Conservation (phyloP, 2,888 invertebrate species). For the Panzeria rudis region DNA sequence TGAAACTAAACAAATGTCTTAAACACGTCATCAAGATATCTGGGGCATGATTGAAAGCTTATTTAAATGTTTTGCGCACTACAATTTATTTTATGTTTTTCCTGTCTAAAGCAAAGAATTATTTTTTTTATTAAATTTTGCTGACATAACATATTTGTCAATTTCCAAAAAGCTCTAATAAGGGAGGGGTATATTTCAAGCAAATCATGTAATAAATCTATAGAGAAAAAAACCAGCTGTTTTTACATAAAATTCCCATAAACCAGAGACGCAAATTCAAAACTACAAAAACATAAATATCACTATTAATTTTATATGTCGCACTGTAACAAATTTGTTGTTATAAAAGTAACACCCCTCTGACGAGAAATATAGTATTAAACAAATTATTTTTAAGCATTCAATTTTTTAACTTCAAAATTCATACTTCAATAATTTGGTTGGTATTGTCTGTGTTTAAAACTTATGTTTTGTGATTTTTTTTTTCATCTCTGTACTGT, state of each 20-base stretch:
- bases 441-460: neutral
- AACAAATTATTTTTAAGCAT: slow-evolving; percentile 10
- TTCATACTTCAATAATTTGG: slow-evolving; percentile 32
- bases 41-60: neutral
- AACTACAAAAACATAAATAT: slow-evolving; percentile 33
- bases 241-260: slow-evolving; percentile 58
- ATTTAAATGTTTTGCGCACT: slow-evolving; percentile 7
- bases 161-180: neutral
- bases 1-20: too few relatives aligned
- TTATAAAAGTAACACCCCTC: slow-evolving; percentile 44
- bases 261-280: neutral
- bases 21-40: too few relatives aligned
- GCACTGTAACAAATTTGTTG: slow-evolving; percentile 33
- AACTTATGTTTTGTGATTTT: slow-evolving; percentile 10
- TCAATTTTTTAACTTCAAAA: slow-evolving; percentile 29
- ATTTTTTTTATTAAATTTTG: slow-evolving; percentile 11
- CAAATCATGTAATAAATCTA: slow-evolving; percentile 29
- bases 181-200: slow-evolving; percentile 33
- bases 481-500: slow-evolving; percentile 7
- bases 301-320: slow-evolving; percentile 52
- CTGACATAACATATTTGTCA: slow-evolving; percentile 19
- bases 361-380: neutral
- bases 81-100: slow-evolving; percentile 56
- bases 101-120: slow-evolving; percentile 31
- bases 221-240: slow-evolving; percentile 45